Percentiles rank a stretch among this genome's conserved stretches.
These are phyloP conservation scores for Entelurus aequoreus DNA, from an alignment of 2,113 vertebrate genomes.

Conservation along the genomic window DNA sequence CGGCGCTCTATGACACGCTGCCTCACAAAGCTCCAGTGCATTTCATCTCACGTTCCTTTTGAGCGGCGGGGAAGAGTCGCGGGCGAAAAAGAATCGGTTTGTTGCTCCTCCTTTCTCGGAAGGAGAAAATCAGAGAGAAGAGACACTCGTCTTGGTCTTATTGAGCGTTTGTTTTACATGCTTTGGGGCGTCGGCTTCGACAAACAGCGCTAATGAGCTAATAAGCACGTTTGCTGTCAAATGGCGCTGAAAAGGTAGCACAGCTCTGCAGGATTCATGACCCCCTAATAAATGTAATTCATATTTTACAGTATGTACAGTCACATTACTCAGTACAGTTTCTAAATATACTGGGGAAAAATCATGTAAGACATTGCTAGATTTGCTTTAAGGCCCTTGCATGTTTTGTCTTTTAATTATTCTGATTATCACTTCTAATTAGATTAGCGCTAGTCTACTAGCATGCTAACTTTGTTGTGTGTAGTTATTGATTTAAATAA, in stretches of 20 bases:
- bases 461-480: too few relatives aligned
- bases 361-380: too few relatives aligned
- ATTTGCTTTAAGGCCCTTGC: too few relatives aligned
- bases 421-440: too few relatives aligned
- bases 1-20: too few relatives aligned
- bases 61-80: slow-evolving; percentile 25
- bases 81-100: slow-evolving; percentile 15
- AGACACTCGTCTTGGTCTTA: slow-evolving; percentile 23
- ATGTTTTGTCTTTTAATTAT: too few relatives aligned
- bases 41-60: slow-evolving; percentile 50
- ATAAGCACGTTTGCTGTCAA: slow-evolving; percentile 58
- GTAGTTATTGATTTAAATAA: too few relatives aligned
- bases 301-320: slow-evolving; percentile 15
- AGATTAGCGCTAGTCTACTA: too few relatives aligned
- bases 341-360: too few relatives aligned
- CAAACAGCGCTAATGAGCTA: slow-evolving; percentile 64
- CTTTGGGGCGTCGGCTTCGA: slow-evolving; percentile 37
- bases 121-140: slow-evolving; percentile 13
- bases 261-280: slow-evolving; percentile 31
- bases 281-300: slow-evolving; percentile 27
- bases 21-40: too few relatives aligned
- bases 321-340: too few relatives aligned
- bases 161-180: slow-evolving; percentile 11
- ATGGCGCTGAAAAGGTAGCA: slow-evolving; percentile 39
- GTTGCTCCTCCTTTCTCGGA: slow-evolving; percentile 26